These are phyloP conservation scores for Echinometra lucunter DNA, from an alignment of 53 echinoderm and acorn worm species.

Conservation along the genomic window DNA sequence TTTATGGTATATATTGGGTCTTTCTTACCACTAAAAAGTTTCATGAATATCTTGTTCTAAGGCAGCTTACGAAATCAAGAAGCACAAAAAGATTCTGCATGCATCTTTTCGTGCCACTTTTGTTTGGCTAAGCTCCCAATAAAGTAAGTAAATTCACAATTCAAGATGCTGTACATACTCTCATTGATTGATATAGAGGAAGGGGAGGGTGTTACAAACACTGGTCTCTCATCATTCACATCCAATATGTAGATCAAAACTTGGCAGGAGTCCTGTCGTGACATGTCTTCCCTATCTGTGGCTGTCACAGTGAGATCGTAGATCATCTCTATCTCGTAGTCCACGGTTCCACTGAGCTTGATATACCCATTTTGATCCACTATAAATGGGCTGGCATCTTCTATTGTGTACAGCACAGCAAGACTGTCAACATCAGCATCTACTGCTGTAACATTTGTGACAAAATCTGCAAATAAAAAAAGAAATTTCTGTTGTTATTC, in stretches of 20 bases:
- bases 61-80: too few relatives aligned
- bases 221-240: slow-evolving; percentile 78
- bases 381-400: slow-evolving; percentile 57
- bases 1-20: too few relatives aligned
- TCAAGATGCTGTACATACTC: slow-evolving; percentile 49
- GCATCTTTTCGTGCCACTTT: too few relatives aligned
- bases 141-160: background rate
- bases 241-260: slow-evolving; percentile 74
- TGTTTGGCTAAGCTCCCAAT: too few relatives aligned
- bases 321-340: slow-evolving; percentile 64
- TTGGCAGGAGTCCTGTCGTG: slow-evolving; percentile 19
- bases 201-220: slow-evolving; percentile 9
- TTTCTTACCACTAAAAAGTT: too few relatives aligned
- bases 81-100: too few relatives aligned
- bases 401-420: slow-evolving; percentile 66
- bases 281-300: slow-evolving; percentile 73
- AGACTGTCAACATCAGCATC: slow-evolving; percentile 60
- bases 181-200: slow-evolving; percentile 42
- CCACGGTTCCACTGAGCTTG: slow-evolving; percentile 50
- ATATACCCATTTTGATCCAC: slow-evolving; percentile 57
- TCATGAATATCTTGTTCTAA: too few relatives aligned
- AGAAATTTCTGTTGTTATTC: background rate
- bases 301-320: slow-evolving; percentile 72
- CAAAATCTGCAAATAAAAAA: slow-evolving; percentile 16
- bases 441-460: slow-evolving; percentile 58